Conservation (phyloP, 2,888 invertebrate genomes). For the Tipula helvola region DNA sequence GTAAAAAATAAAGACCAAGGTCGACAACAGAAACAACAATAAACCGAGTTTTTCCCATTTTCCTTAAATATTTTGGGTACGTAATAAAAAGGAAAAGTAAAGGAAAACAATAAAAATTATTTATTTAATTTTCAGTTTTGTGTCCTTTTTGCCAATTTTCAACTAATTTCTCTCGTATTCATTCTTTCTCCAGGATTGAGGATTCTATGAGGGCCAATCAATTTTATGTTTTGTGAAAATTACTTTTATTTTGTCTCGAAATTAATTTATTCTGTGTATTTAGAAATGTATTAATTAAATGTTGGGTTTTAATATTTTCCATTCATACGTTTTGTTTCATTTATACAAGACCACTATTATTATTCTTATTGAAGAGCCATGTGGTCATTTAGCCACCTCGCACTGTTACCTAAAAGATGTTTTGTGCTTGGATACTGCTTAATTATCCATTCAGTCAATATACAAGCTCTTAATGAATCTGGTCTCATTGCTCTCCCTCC, state of each 20-base stretch:
- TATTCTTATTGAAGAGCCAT: too few species aligned
- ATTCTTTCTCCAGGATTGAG: neutral
- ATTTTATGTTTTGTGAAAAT: neutral
- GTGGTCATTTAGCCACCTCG: too few species aligned
- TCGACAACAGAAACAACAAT: neutral
- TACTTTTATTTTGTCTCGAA: neutral
- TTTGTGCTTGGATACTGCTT: too few species aligned
- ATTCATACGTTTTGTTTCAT: too few species aligned
- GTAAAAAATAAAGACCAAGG: neutral
- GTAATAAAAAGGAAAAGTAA: neutral
- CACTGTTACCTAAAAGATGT: too few species aligned
- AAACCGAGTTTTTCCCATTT: neutral
- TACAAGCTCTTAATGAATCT: too few species aligned
- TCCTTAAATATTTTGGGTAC: neutral
- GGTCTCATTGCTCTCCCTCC: too few species aligned
- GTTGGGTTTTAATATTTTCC: too few species aligned
- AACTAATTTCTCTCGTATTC: neutral
- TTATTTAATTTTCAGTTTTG: neutral
- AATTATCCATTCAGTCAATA: too few species aligned
- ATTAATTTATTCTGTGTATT: neutral
- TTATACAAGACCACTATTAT: too few species aligned
- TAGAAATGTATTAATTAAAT: neutral
- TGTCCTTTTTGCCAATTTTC: neutral
- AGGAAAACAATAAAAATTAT: neutral
- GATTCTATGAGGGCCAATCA: neutral